Conservation (phyloP, 1,140 invertebrate genomes). For the Streblospio benedicti region DNA sequence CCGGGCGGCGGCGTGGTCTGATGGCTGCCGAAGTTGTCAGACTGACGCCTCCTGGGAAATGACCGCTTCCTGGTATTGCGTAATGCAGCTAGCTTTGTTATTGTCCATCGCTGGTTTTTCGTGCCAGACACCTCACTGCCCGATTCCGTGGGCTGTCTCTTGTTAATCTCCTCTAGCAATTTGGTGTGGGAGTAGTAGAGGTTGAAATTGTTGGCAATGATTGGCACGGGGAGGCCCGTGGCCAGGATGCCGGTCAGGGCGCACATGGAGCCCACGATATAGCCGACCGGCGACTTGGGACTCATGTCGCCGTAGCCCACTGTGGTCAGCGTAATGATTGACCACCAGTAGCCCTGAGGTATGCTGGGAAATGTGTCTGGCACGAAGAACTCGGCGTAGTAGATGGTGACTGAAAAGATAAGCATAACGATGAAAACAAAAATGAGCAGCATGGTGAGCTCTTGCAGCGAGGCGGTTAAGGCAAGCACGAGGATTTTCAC, state of each 20-base stretch:
- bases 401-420: slow-evolving; percentile 11
- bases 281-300: slow-evolving; percentile 28
- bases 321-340: slow-evolving; percentile 39
- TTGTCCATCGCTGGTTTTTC: no score
- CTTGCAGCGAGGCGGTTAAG: background rate
- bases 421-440: slow-evolving; percentile 14
- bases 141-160: no score
- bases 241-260: slow-evolving; percentile 35
- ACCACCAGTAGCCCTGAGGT: slow-evolving; percentile 36
- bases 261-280: slow-evolving; percentile 33
- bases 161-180: slow-evolving; percentile 6
- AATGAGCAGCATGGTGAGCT: slow-evolving; percentile 11
- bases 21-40: no score
- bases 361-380: slow-evolving; percentile 24
- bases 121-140: no score
- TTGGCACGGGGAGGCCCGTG: slow-evolving; percentile 36
- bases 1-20: no score
- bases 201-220: slow-evolving; percentile 39
- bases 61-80: no score
- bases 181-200: slow-evolving; percentile 21
- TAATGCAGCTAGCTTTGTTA: no score
- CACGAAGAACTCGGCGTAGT: slow-evolving; percentile 15
- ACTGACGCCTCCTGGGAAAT: no score
- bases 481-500: slow-evolving; percentile 11
- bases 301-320: slow-evolving; percentile 37